Percentiles rank a stretch among this genome's conserved stretches.
Evolutionary conservation across 1,140 invertebrate species (phyloP).

Genomic region (Drosophila seguyi): DNA sequence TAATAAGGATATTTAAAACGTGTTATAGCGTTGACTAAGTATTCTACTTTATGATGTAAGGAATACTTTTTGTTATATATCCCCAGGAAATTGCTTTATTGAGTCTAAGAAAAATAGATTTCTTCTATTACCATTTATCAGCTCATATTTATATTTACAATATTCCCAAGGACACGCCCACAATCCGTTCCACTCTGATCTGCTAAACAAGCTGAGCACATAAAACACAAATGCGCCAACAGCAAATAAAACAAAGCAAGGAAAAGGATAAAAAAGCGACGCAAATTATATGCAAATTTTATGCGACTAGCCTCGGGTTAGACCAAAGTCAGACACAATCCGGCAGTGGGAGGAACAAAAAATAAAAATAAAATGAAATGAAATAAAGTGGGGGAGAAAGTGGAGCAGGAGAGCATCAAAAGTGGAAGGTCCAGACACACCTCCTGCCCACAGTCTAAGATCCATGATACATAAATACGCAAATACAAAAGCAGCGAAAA

Average conservation of each 20-base stretch:
- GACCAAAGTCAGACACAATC: slow-evolving; percentile 40
- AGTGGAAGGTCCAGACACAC: slow-evolving; percentile 80
- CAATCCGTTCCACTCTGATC: slow-evolving; percentile 30
- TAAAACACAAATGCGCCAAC: slow-evolving; percentile 56
- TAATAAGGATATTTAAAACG: neutral
- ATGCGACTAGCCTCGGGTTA: slow-evolving; percentile 67
- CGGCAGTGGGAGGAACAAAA: neutral
- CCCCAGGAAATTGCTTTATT: slow-evolving; percentile 21
- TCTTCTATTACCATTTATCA: slow-evolving; percentile 28
- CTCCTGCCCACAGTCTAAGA: slow-evolving; percentile 32
- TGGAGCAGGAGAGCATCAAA: slow-evolving; percentile 63
- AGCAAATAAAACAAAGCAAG: slow-evolving; percentile 24
- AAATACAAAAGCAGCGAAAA: slow-evolving; percentile 18
- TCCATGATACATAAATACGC: slow-evolving; percentile 19
- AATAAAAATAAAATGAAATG: too few species aligned
- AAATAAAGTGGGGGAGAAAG: slow-evolving; percentile 5
- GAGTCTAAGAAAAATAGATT: neutral
- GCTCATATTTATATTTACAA: slow-evolving; percentile 42
- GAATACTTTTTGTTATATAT: neutral
- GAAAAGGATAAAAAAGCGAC: slow-evolving; percentile 54
- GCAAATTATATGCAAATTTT: slow-evolving; percentile 84
- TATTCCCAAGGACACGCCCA: slow-evolving; percentile 22
- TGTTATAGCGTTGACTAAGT: too few species aligned
- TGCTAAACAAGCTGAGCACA: slow-evolving; percentile 37
- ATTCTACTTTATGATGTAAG: too few species aligned